Conservation (phyloP, 2,113 vertebrate species). For the Xiphophorus couchianus region DNA sequence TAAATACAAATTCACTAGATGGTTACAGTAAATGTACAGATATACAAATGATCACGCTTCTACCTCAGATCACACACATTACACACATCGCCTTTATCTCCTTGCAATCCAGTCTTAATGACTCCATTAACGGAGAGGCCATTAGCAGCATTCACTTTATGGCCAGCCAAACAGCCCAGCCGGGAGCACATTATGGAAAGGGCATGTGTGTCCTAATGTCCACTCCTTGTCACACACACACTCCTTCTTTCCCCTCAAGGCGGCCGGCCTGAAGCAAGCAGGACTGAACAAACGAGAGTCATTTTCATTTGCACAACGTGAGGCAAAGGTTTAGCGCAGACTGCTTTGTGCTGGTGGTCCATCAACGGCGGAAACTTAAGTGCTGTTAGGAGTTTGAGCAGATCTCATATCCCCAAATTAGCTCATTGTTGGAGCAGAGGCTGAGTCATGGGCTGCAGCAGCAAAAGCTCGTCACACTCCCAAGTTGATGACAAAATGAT, state of each 20-base stretch:
- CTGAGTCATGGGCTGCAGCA: constrained; percentile 25
- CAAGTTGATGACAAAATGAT: constrained; percentile 28
- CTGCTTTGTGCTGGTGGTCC: constrained; percentile 54
- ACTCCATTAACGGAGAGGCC: constrained; percentile 76
- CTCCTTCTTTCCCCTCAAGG: constrained; percentile 48
- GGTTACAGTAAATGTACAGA: constrained; percentile 46
- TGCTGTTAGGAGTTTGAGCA: constrained; percentile 51
- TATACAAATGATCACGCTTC: constrained; percentile 53
- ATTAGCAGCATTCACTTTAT: constrained; percentile 76
- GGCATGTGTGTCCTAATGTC: constrained; percentile 72
- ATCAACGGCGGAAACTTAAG: constrained; percentile 55
- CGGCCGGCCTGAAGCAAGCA: constrained; percentile 58
- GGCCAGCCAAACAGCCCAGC: constrained; percentile 70
- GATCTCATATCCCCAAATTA: constrained; percentile 60
- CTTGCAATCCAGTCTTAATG: constrained; percentile 74
- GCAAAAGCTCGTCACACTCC: constrained; percentile 22
- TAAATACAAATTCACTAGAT: constrained; percentile 31
- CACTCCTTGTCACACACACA: constrained; percentile 54
- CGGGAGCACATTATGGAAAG: constrained; percentile 70
- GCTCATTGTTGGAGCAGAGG: constrained; percentile 25
- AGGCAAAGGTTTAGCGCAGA: constrained; percentile 64
- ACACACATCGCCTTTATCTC: constrained; percentile 72
- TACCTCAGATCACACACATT: constrained; percentile 51
- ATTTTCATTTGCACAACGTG: constrained; percentile 66
- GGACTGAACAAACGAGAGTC: constrained; percentile 60